Base-by-base conservation (phyloP, 1,140 invertebrate genomes). In the Bilobella aurantiaca region DNA sequence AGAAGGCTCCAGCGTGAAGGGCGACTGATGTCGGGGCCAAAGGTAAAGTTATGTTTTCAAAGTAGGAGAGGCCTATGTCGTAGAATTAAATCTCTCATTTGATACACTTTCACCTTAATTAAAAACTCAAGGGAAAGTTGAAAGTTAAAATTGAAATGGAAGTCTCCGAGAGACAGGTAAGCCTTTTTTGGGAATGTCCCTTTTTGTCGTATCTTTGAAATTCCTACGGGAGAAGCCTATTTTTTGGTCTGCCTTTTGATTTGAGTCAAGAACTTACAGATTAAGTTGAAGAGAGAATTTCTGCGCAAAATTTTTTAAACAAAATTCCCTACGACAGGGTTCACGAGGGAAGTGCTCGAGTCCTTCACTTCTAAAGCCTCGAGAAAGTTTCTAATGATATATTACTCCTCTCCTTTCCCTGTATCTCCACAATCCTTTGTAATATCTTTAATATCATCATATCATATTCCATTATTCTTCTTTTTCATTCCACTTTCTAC, bases 351-450 rank as follows among this genome's bases (percentile, higher is more conserved):
- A 53, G 49, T 53, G 14, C 49, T 18, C 18, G 8, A 12, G 8
- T 42, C 18, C 34, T 42, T 42, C 34, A 42, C 18, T 53, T 23
- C 49, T 57, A 66, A 62, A 58, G 53, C 3, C 60, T 47, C 57
- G 47, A 62, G 65, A 66, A 66, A 66, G 37, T 66, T 66, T 66
- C 58, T 62, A 62, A 62, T 66, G 65, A 66, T 62, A 62, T 66
- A 66, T 66, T 62, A 58, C 65, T 49, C 62, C 62, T 56, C 25
- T 34, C 29, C 27, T 46, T 32, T 31, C 29, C 47, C 25, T 53
- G 34, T 63, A 63, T 47, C 46, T 34, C 46, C 18, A 56, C 49
- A 32, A 63, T 49, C 28, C 49, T 56, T 30, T 56, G 29, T 32
- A 42, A 53, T 63, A 53, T 56, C 42, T 31, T 42, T 63, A 63